A percentile compares a stretch with the other conserved stretches of the same genome.
Evolutionary conservation across 2,888 invertebrate species (phyloP).

Genomic region (Himalopsyche kuldschensis): DNA sequence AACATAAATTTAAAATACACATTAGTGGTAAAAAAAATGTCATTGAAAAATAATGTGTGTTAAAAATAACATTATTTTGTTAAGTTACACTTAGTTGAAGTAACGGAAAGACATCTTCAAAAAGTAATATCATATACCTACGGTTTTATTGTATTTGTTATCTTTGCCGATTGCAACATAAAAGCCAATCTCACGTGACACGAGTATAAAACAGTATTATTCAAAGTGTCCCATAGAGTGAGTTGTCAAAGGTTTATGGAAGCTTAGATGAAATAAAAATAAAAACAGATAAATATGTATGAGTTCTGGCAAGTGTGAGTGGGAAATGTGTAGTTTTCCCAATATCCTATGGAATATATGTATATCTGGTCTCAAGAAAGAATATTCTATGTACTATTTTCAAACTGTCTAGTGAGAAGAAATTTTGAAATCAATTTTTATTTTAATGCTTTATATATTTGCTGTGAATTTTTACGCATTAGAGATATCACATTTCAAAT

Average conservation of each 20-base stretch:
- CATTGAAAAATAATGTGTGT: too few relatives aligned
- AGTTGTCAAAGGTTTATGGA: background rate
- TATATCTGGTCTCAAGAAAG: too few relatives aligned
- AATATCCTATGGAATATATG: background rate
- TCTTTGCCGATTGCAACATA: background rate
- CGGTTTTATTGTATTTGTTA: background rate
- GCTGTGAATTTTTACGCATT: too few relatives aligned
- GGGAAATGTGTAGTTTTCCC: background rate
- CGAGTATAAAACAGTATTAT: background rate
- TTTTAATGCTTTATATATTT: too few relatives aligned
- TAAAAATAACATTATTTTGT: background rate
- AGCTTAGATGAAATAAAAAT: background rate
- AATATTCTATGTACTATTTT: too few relatives aligned
- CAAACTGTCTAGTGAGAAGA: too few relatives aligned
- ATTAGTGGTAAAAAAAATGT: too few relatives aligned
- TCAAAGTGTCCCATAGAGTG: background rate
- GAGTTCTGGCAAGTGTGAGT: background rate
- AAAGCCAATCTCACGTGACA: background rate
- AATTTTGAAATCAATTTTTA: too few relatives aligned
- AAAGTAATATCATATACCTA: background rate
- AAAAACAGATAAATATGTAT: background rate
- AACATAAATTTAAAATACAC: too few relatives aligned
- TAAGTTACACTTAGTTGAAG: background rate
- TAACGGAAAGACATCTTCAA: constrained; percentile 23
- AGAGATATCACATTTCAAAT: too few relatives aligned